These are phyloP conservation scores for Siderastrea radians DNA, from an alignment of 92 coral and sea anemone genomes.

Conservation along the genomic window DNA sequence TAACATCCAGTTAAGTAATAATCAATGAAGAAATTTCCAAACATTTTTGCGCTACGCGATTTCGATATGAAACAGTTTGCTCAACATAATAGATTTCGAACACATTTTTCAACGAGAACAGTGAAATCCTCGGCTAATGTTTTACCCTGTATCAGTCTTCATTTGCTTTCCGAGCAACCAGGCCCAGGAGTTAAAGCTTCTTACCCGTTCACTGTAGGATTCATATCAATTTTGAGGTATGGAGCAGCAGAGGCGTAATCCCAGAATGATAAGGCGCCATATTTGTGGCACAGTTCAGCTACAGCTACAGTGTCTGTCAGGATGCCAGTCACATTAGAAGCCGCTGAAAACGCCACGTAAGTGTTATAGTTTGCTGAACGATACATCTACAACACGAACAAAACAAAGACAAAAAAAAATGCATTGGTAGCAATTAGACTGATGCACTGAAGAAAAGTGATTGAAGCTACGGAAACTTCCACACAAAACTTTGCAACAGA, in stretches of 20 bases:
- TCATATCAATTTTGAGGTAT: slow-evolving; percentile 86
- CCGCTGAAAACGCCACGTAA: slow-evolving; percentile 87
- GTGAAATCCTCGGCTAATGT: no score
- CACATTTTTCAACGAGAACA: no score
- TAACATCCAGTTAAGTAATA: no score
- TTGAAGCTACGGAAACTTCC: no score
- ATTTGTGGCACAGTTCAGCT: slow-evolving; percentile 81
- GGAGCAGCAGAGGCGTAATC: slow-evolving; percentile 92
- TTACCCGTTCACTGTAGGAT: slow-evolving; percentile 80
- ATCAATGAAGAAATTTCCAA: no score
- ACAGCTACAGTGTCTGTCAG: slow-evolving; percentile 84
- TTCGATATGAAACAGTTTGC: no score
- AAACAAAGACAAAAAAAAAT: not conserved
- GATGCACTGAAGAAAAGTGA: no score
- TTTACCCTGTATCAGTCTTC: no score
- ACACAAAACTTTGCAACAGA: no score
- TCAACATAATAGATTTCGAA: no score
- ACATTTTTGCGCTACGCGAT: no score
- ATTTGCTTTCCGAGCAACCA: not conserved
- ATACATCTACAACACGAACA: slow-evolving; percentile 59
- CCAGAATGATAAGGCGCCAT: slow-evolving; percentile 90
- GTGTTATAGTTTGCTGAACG: slow-evolving; percentile 53
- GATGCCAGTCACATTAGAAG: slow-evolving; percentile 89
- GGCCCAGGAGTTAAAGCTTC: not conserved
- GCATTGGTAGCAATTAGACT: no score